Base-by-base conservation (phyloP, 2,888 invertebrate genomes). In the Isotomurus palustris region DNA sequence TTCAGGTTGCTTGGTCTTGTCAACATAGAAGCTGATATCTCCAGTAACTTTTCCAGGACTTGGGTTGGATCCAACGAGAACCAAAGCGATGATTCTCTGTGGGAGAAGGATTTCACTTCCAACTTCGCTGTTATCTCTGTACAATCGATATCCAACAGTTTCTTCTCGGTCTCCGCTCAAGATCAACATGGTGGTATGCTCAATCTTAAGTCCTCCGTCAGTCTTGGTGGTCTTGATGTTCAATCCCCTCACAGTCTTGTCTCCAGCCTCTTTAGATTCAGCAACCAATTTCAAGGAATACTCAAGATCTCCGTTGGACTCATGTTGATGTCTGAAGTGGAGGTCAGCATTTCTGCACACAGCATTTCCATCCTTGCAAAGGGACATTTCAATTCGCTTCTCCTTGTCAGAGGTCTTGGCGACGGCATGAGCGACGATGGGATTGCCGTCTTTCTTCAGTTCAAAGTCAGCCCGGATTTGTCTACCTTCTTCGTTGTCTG, bases 11-110 rank as follows among this genome's bases (percentile, higher is more conserved):
- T 84, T 85, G 2, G 56, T 60, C 41, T 64, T 70, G 49, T 83
- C 84, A 60, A 80, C 84, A 73, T 88, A 83, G 28, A 86, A 82
- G 68, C 78, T 82, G 3, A 90, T 51, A 44, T 83, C 85, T 0
- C 84, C 71, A 45, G 83, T 82, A 0, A 83, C 53, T 3, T 58
- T 62, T 22, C 59, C 55, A 22, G 19, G 78, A 60, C 82, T 81
- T 73, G 45, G 44, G 19, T 56, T 28, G 3, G 60, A 41, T 38
- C 47, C 29, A 22, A 52, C 52, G 2, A 47, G 54, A n/a, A 70
- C 82, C 0, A 82, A 79, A 50, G 80, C 80, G 0, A 84, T 74
- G 1, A 80, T 76, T 71, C 88, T 81, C 50, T 83, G 83, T 0
- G 83, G 78, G 41, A 72, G 75, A 2, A 74, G 76, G n/a, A 68